phyloP scores from a whole-genome alignment of 2,797 vertebrate species.

The Phaenicophaeus curvirostris region DNA sequence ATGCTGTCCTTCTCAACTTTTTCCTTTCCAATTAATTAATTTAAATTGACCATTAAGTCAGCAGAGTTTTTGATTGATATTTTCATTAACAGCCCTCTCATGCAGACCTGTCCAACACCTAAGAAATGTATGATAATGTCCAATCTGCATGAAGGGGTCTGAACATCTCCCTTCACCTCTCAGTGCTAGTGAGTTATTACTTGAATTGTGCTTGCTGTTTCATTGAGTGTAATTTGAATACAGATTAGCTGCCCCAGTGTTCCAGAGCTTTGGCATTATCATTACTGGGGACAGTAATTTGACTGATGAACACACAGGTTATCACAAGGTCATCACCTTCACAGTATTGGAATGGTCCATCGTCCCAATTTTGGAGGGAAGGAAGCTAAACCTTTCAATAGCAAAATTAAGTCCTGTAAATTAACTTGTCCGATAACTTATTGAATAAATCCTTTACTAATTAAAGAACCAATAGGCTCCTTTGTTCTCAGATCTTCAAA shows the following conservation, averaged over 20 bases:
- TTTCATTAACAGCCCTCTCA: slow-evolving; percentile 85
- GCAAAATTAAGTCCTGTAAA: slow-evolving; percentile 90
- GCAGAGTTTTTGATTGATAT: slow-evolving; percentile 89
- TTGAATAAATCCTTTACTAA: slow-evolving; percentile 91
- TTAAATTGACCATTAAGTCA: slow-evolving; percentile 91
- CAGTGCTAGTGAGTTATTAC: slow-evolving; percentile 87
- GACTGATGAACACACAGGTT: slow-evolving; percentile 92
- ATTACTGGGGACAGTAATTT: slow-evolving; percentile 89
- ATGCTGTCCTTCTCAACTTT: slow-evolving; percentile 74
- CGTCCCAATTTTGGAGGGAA: slow-evolving; percentile 76
- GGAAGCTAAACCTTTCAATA: slow-evolving; percentile 82
- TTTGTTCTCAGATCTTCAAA: slow-evolving; percentile 74
- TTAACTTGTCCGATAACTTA: slow-evolving; percentile 88
- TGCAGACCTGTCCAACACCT: slow-evolving; percentile 86
- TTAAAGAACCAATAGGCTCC: slow-evolving; percentile 82
- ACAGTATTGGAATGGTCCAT: slow-evolving; percentile 73
- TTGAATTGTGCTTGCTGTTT: slow-evolving; percentile 79
- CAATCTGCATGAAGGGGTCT: slow-evolving; percentile 80
- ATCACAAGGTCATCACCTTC: slow-evolving; percentile 92
- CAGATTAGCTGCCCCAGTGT: slow-evolving; percentile 90
- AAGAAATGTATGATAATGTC: slow-evolving; percentile 89
- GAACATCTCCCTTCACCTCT: slow-evolving; percentile 79
- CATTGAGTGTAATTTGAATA: slow-evolving; percentile 91
- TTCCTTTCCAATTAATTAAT: slow-evolving; percentile 89
- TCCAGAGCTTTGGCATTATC: slow-evolving; percentile 87